Evolutionary conservation across 2,113 vertebrate genomes (phyloP).

Genomic region (Neogale vison): DNA sequence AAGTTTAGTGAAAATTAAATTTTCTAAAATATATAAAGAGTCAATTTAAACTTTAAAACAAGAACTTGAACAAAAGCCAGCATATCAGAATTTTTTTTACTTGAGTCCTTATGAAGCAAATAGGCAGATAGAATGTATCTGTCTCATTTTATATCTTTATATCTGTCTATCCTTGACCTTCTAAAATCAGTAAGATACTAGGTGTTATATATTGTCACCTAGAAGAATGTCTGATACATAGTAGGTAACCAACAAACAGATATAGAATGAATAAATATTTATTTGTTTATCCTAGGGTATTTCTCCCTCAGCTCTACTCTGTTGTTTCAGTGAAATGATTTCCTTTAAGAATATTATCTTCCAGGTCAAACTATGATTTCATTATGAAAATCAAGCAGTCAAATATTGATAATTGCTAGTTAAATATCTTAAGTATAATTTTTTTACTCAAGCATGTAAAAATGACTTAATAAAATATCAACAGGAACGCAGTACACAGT

Average conservation of each 20-base stretch:
- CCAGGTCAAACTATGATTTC: constrained; percentile 15
- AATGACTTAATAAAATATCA: constrained; percentile 16
- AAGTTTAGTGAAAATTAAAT: not conserved
- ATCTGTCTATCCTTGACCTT: not conserved
- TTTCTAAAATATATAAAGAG: not conserved
- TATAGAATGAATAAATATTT: not conserved
- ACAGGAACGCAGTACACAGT: not conserved
- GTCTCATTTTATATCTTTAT: not conserved
- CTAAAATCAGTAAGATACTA: not conserved
- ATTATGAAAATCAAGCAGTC: constrained; percentile 42
- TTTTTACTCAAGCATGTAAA: not conserved
- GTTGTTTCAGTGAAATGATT: constrained; percentile 19
- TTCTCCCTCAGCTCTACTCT: not conserved
- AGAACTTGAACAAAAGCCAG: not conserved
- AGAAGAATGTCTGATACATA: not conserved
- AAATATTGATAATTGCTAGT: not conserved
- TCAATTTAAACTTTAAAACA: not conserved
- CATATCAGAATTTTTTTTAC: not conserved
- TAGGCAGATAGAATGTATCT: not conserved
- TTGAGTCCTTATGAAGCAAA: not conserved
- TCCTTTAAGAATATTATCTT: constrained; percentile 5
- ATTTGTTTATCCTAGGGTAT: not conserved
- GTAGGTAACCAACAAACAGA: not conserved
- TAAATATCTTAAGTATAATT: constrained; percentile 6
- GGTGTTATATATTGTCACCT: not conserved